These are phyloP conservation scores for Liposcelis brunnea DNA, from an alignment of 2,888 invertebrate genomes.

Conservation along the genomic window DNA sequence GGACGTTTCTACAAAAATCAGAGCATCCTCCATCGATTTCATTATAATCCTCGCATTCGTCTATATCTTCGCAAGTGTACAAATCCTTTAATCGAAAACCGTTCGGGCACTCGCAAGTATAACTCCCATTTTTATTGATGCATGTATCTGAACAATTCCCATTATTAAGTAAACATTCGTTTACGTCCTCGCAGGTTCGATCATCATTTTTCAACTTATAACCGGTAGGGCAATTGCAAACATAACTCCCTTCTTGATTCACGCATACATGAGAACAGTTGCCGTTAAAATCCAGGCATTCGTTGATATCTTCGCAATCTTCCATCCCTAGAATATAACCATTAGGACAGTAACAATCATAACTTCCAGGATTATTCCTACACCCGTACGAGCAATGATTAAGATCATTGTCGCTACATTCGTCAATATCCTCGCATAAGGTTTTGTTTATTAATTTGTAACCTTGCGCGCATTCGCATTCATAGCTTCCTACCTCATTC, in stretches of 20 bases:
- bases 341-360: constrained; percentile 30
- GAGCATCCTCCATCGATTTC: constrained; percentile 20
- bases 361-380: constrained; percentile 28
- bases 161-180: constrained; percentile 26
- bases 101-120: constrained; percentile 28
- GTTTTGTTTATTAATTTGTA: constrained; percentile 20
- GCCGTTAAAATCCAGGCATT: constrained; percentile 21
- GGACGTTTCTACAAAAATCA: constrained; percentile 21
- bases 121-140: constrained; percentile 30
- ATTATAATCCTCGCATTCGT: constrained; percentile 21
- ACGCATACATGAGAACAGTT: constrained; percentile 38
- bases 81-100: constrained; percentile 21
- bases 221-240: constrained; percentile 17
- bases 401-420: constrained; percentile 25
- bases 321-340: constrained; percentile 23
- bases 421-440: constrained; percentile 26
- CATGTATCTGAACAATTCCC: constrained; percentile 19
- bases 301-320: constrained; percentile 20
- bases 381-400: constrained; percentile 23
- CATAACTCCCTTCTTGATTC: constrained; percentile 33
- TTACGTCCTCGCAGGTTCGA: constrained; percentile 23
- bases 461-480: constrained; percentile 33
- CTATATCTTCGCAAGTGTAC: constrained; percentile 18
- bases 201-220: constrained; percentile 15
- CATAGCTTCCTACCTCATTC: constrained; percentile 34